These are phyloP conservation scores for Cyclina sinensis DNA, from an alignment of 1,140 invertebrate species.

Conservation along the genomic window DNA sequence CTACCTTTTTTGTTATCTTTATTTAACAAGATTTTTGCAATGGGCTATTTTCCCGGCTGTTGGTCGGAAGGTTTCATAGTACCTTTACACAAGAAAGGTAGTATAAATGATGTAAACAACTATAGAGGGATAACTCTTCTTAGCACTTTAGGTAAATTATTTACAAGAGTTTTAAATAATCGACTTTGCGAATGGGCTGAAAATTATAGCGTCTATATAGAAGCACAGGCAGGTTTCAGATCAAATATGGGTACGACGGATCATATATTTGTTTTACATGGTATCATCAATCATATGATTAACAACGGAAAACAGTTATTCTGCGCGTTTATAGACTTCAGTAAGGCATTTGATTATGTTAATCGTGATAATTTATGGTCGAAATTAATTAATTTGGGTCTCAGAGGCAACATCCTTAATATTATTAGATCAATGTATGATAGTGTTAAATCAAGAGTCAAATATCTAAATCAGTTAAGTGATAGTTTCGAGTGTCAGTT, in stretches of 20 bases:
- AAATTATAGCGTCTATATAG: constrained; percentile 47
- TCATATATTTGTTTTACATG: constrained; percentile 53
- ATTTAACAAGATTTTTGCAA: too few species aligned
- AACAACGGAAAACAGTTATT: constrained; percentile 22
- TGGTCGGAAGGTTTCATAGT: too few species aligned
- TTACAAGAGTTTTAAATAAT: constrained; percentile 41
- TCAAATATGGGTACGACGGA: constrained; percentile 25
- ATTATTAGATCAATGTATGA: constrained; percentile 63
- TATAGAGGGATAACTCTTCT: constrained; percentile 12
- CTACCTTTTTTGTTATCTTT: too few species aligned
- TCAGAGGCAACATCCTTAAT: constrained; percentile 61
- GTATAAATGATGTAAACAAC: too few species aligned
- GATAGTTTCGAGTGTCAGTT: too few species aligned
- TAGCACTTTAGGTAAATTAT: constrained; percentile 42
- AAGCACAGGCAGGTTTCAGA: constrained; percentile 50
- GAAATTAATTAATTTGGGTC: constrained; percentile 38
- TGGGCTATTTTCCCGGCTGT: too few species aligned
- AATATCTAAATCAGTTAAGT: too few species aligned
- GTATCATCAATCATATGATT: not conserved
- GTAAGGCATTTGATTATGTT: constrained; percentile 25
- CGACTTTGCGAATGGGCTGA: constrained; percentile 38
- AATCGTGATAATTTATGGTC: constrained; percentile 31
- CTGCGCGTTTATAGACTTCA: too few species aligned
- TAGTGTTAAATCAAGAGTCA: too few species aligned
- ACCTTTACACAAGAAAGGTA: too few species aligned